These are phyloP conservation scores for Dendroctonus valens DNA, from an alignment of 1,140 invertebrate genomes.

Conservation along the genomic window DNA sequence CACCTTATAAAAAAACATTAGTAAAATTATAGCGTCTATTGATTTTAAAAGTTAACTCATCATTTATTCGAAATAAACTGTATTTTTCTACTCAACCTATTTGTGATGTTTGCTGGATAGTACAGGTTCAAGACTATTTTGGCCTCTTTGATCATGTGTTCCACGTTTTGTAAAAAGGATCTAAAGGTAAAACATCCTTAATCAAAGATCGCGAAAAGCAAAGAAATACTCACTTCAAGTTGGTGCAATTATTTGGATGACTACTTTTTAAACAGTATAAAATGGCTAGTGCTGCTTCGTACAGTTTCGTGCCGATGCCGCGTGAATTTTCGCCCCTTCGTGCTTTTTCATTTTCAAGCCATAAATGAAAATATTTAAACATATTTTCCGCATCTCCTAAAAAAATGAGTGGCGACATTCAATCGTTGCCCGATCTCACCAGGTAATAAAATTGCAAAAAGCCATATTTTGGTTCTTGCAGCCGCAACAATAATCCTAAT, in stretches of 20 bases:
- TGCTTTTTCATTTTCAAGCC: conserved; percentile 41
- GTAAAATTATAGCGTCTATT: too few relatives aligned
- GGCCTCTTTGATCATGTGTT: conserved; percentile 41
- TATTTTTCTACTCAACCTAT: conserved; percentile 41
- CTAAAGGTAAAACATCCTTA: conserved; percentile 30
- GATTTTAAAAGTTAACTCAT: neutral
- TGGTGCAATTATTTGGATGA: conserved; percentile 38
- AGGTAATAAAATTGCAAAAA: neutral
- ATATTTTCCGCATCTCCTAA: conserved; percentile 40
- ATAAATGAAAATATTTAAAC: conserved; percentile 43
- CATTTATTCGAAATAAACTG: conserved; percentile 41
- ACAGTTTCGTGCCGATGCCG: conserved; percentile 40
- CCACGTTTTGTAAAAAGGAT: conserved; percentile 38
- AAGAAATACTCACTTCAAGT: conserved; percentile 39
- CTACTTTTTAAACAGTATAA: conserved; percentile 38
- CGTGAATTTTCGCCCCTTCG: conserved; percentile 37
- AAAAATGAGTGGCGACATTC: conserved; percentile 15
- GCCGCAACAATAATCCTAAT: neutral
- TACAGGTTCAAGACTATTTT: conserved; percentile 41
- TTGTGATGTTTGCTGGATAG: conserved; percentile 42
- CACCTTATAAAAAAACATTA: too few relatives aligned
- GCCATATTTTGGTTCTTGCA: too few relatives aligned
- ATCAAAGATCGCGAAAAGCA: neutral
- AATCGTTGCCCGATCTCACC: conserved; percentile 2
- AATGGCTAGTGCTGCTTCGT: conserved; percentile 41